Base-by-base conservation (phyloP, 53 echinoderm and acorn worm species). In the Crossaster papposus region DNA sequence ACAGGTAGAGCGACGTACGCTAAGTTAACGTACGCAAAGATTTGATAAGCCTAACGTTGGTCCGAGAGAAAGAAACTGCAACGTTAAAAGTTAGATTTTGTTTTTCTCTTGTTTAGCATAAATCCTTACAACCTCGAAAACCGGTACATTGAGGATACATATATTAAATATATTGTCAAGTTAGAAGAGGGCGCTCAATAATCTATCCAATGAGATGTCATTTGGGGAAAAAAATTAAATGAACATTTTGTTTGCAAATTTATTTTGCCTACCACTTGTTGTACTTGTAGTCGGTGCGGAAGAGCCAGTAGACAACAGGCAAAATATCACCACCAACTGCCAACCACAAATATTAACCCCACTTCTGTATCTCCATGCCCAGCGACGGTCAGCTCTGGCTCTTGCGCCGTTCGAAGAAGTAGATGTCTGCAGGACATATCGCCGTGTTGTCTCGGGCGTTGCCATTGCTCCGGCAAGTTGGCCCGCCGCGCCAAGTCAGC, bases 321-420 rank as follows among this genome's bases (percentile, higher is more conserved):
- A 87, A 15, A 87, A 77, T 26, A 87, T 54, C 28, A 76, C 33
- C n/a, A 65, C n/a, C 1, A 82, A 0, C 17, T 55, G 76, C 13
- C 76, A 54, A 9, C 44, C 44, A 44, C 44, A 5, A 37, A 26
- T n/a, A n/a, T n/a, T n/a, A n/a, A n/a, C 51, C 11, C 18, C 55
- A 22, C 51, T 65, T 76, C 87, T 51, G 58, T 87, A 75, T 38
- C 76, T 53, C 87, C 87, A 76, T 54, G 87, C 55, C 87, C 87
- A 87, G 2, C 87, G 72, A 54, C 72, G 72, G 44, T 28, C 76
- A 51, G 62, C 62, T 10, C 87, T 33, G 30, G 62, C 62, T 10
- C 87, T 33, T 53, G 34, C 58, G 23, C 36, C 54, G 37, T 23
- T 23, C 33, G n/a, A n/a, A n/a, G 24, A 33, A 13, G 33, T 70